phyloP scores from a whole-genome alignment of 2,888 invertebrate genomes.

The Polyommatus iphigenia region DNA sequence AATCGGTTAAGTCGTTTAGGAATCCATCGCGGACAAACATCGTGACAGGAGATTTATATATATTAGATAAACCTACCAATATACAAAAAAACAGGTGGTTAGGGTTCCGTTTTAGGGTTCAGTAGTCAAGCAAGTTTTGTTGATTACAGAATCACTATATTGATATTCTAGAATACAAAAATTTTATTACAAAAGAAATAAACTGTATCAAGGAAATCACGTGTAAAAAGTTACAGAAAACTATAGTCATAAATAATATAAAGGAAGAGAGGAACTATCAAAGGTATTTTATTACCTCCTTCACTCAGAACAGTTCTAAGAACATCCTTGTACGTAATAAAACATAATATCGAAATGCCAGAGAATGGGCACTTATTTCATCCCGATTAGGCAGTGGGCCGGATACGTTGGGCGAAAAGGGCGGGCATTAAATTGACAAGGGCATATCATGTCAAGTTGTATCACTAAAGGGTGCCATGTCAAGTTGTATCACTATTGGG shows the following conservation, averaged over 20 bases:
- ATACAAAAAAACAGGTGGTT: too few species aligned
- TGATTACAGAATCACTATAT: too few species aligned
- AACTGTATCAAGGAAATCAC: neutral
- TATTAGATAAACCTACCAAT: too few species aligned
- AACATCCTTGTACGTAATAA: neutral
- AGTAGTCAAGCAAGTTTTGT: too few species aligned
- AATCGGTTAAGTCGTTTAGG: too few species aligned
- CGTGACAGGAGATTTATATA: too few species aligned
- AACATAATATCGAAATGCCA: slow-evolving; percentile 3
- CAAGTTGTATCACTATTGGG: neutral
- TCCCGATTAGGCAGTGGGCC: neutral
- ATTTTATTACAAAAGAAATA: neutral
- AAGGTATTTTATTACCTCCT: neutral
- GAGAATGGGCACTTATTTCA: neutral
- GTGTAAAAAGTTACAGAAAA: neutral
- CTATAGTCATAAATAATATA: slow-evolving; percentile 1
- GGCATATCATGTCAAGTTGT: neutral
- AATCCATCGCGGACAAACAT: too few species aligned
- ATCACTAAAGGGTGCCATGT: neutral
- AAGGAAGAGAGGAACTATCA: neutral
- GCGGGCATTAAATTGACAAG: slow-evolving; percentile 2
- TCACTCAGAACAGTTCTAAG: neutral
- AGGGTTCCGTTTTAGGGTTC: too few species aligned
- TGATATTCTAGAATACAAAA: too few species aligned
- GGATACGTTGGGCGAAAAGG: neutral